Evolutionary conservation across 2,888 invertebrate genomes (phyloP).

Genomic region (Drosophila greeni): DNA sequence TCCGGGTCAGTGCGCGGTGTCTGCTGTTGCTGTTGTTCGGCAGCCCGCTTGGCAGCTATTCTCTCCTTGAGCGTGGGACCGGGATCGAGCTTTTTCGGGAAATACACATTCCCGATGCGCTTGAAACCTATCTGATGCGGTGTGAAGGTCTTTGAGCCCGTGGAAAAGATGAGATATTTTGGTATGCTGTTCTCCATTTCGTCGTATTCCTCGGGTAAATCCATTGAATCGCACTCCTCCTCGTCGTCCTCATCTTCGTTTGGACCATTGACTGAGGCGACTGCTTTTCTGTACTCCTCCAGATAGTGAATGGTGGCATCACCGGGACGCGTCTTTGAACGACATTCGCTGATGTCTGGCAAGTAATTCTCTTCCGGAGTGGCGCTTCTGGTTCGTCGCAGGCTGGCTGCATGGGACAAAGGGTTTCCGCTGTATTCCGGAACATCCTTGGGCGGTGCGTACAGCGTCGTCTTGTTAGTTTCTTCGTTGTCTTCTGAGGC

Average conservation of each 20-base stretch:
- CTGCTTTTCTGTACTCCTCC: slow-evolving; percentile 81
- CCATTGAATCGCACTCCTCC: slow-evolving; percentile 61
- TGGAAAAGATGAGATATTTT: slow-evolving; percentile 86
- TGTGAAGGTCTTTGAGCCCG: slow-evolving; percentile 89
- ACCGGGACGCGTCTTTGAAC: slow-evolving; percentile 40
- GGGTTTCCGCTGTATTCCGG: slow-evolving; percentile 68
- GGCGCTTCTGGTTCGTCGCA: slow-evolving; percentile 57
- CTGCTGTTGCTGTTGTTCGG: slow-evolving; percentile 64
- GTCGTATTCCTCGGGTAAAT: slow-evolving; percentile 80
- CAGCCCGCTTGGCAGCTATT: slow-evolving; percentile 80
- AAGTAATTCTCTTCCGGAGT: slow-evolving; percentile 59
- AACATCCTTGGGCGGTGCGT: slow-evolving; percentile 2
- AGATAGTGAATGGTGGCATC: slow-evolving; percentile 81
- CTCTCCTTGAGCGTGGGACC: slow-evolving; percentile 85
- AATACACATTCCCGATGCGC: slow-evolving; percentile 84
- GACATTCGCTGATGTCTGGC: slow-evolving; percentile 59
- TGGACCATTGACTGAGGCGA: slow-evolving; percentile 42
- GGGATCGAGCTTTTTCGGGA: slow-evolving; percentile 84
- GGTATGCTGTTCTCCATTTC: slow-evolving; percentile 83
- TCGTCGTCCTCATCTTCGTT: slow-evolving; percentile 47
- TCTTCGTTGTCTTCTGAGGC: slow-evolving; percentile 4
- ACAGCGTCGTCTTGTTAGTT: not conserved
- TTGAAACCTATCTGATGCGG: slow-evolving; percentile 92
- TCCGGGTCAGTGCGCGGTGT: slow-evolving; percentile 82
- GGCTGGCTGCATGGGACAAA: slow-evolving; percentile 70